phyloP scores from a whole-genome alignment of 2,888 invertebrate genomes.

The Eutolmus rufibarbis region DNA sequence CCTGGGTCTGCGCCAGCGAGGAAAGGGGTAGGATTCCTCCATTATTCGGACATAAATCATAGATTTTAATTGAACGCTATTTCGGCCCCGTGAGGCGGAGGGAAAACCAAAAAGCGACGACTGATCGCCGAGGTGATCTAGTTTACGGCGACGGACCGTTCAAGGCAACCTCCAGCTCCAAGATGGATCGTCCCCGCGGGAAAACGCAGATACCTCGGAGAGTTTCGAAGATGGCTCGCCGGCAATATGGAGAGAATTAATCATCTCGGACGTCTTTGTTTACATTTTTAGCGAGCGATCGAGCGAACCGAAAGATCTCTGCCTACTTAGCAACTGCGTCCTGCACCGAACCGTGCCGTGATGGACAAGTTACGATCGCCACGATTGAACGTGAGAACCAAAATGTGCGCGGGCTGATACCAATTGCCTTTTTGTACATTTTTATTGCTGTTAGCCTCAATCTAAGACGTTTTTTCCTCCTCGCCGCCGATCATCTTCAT shows the following conservation, averaged over 20 bases:
- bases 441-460: slow-evolving; percentile 36
- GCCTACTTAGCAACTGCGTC: not conserved
- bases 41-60: slow-evolving; percentile 26
- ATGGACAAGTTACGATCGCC: slow-evolving; percentile 17
- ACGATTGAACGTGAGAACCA: slow-evolving; percentile 36
- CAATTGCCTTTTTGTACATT: slow-evolving; percentile 5
- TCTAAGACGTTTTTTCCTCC: slow-evolving; percentile 22
- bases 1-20: not conserved
- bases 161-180: not conserved
- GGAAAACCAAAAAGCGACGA: not conserved
- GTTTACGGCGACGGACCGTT: not conserved
- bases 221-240: not conserved
- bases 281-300: not conserved
- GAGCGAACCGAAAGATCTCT: not conserved
- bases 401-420: slow-evolving; percentile 37
- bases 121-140: not conserved
- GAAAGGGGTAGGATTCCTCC: not conserved
- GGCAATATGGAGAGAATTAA: slow-evolving; percentile 10
- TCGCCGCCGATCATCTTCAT: not conserved
- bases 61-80: slow-evolving; percentile 22
- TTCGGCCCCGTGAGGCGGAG: not conserved
- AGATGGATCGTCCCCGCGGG: not conserved
- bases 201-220: not conserved
- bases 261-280: slow-evolving; percentile 29
- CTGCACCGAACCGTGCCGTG: not conserved